A percentile compares a stretch with the other conserved stretches of the same genome.
phyloP scores from a whole-genome alignment of 2,888 invertebrate genomes.

The Athrips mouffetella region DNA sequence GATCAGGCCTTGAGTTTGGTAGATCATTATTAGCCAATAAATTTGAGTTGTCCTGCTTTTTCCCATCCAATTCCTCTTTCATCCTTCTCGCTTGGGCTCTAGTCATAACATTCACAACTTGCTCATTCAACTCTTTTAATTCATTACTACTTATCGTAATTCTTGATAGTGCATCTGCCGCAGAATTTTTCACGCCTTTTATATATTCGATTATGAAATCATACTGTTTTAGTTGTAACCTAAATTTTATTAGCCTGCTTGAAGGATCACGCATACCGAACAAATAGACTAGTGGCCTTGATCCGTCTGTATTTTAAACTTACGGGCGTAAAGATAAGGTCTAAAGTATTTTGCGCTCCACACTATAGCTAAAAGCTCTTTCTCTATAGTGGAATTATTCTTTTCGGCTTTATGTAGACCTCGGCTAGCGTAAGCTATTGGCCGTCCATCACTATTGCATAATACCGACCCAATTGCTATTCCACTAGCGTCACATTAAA shows the following conservation, averaged over 20 bases:
- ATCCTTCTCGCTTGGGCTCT: neutral
- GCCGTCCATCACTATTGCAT: constrained; percentile 6
- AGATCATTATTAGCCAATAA: neutral
- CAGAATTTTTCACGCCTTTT: constrained; percentile 15
- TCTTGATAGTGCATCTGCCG: constrained; percentile 16
- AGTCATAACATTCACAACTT: neutral
- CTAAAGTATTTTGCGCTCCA: constrained; percentile 7
- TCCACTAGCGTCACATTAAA: constrained; percentile 8
- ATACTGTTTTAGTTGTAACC: constrained; percentile 5
- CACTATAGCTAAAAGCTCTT: constrained; percentile 5
- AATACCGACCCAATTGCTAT: constrained; percentile 8
- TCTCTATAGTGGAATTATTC: constrained; percentile 1
- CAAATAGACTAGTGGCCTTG: constrained; percentile 6
- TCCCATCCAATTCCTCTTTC: too few species aligned
- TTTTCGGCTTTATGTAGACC: constrained; percentile 11
- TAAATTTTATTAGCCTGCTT: constrained; percentile 1
- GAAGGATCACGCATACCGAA: constrained; percentile 11
- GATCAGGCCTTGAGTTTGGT: too few species aligned
- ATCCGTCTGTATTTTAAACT: constrained; percentile 6
- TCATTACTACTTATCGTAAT: too few species aligned
- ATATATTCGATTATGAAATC: constrained; percentile 1
- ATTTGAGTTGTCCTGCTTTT: neutral
- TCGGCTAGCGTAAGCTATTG: constrained; percentile 11
- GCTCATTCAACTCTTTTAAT: neutral
- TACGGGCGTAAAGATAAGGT: constrained; percentile 3